Base-by-base conservation (phyloP, 1,140 invertebrate species). In the Papilio xuthus region DNA sequence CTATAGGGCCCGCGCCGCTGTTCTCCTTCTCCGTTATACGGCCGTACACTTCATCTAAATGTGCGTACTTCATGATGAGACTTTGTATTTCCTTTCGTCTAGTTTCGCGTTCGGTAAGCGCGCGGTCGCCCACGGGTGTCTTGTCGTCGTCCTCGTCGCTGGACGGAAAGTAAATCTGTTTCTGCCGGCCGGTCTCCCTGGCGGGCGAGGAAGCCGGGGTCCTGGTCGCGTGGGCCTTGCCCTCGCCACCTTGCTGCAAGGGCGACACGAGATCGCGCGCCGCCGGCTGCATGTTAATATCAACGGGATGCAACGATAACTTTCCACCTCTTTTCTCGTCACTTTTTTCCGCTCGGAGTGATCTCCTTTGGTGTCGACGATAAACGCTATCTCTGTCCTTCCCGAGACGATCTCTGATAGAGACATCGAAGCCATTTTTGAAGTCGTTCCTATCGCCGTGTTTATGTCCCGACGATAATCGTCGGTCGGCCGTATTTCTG, bases 31-130 rank as follows among this genome's bases (percentile, higher is more conserved):
- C 89, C 2, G 82, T 85, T 28, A 93, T 92, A 2, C 94, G 88
- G 71, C 94, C 94, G 88, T 96, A 95, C 41, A 95, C 94, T 78
- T 96, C 96, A 76, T 97, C 97, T 75, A 97, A 89, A 20, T 96
- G 95, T 0, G 96, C 95, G 87, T 97, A 97, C 82, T 97, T 97
- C 93, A 96, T 94, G 56, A 97, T 97, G 10, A 97, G 91, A 80
- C 96, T 96, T 88, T 97, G 96, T 12, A 98, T 97, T 86, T 98
- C 97, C 81, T 97, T 97, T 4, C 97, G 95, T 81, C 96, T 96
- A 18, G 96, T 96, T 87, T 97, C 96, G 26, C 97, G 94, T 78
- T 97, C 97, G 77, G 94, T 94, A 10, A 96, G 92, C 9, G 94
- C 93, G 0, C 94, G 94, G 85, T 95, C 94, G 41, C 93, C 93